Evolutionary conservation across 2,888 invertebrate genomes (phyloP).

Genomic region (Coelopa pilipes): DNA sequence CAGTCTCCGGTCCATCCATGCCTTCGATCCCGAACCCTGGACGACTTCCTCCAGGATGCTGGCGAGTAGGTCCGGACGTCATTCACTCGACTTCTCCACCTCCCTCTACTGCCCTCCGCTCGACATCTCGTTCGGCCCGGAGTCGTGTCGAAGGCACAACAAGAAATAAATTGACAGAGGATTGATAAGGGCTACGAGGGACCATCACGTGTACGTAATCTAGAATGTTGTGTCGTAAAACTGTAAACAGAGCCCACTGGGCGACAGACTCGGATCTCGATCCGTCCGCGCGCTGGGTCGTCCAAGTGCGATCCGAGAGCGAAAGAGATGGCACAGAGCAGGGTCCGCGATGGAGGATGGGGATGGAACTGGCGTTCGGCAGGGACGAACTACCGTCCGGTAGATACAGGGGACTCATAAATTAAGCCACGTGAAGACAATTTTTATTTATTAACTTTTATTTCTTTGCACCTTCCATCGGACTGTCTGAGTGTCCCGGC

Average conservation of each 20-base stretch:
- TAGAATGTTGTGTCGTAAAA: constrained; percentile 26
- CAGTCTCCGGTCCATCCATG: too few relatives aligned
- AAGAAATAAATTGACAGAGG: constrained; percentile 24
- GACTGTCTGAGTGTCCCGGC: background rate
- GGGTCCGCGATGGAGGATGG: too few relatives aligned
- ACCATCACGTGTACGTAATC: constrained; percentile 25
- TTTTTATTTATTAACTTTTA: constrained; percentile 34
- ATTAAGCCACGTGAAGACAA: constrained; percentile 21
- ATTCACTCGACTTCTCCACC: background rate
- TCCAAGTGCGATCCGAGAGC: background rate
- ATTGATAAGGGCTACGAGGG: constrained; percentile 24
- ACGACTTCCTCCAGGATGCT: constrained; percentile 12
- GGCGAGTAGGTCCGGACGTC: too few relatives aligned
- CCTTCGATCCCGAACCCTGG: too few relatives aligned
- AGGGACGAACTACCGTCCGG: background rate
- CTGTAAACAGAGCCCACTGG: constrained; percentile 22
- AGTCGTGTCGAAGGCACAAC: background rate
- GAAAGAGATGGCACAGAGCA: background rate
- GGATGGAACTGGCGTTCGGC: background rate
- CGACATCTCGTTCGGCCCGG: too few relatives aligned
- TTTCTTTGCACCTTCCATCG: constrained; percentile 16
- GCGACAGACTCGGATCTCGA: background rate
- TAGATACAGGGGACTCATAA: constrained; percentile 15
- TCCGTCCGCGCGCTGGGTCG: background rate
- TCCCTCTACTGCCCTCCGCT: too few relatives aligned